Conservation (phyloP, 2,888 invertebrate genomes). For the Flabesymbios commensalis region DNA sequence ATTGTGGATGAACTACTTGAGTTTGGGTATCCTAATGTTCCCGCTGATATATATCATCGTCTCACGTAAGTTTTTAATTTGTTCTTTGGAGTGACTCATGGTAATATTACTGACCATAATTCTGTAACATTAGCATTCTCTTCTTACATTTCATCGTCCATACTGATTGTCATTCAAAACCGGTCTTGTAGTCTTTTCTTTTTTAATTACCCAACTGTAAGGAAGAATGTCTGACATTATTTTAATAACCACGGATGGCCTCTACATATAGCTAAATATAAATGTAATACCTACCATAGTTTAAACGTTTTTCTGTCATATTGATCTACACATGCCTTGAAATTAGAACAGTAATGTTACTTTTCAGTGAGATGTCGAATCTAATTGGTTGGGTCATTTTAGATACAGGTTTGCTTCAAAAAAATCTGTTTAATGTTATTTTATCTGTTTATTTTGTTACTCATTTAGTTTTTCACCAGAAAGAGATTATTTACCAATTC, state of each 20-base stretch:
- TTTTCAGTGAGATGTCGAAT: no score
- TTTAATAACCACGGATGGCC: no score
- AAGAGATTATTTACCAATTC: slow-evolving; percentile 74
- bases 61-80: not conserved
- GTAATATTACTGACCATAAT: no score
- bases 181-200: not conserved
- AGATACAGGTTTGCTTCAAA: no score
- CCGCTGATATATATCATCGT: slow-evolving; percentile 66
- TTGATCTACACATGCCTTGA: no score
- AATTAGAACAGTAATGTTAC: no score
- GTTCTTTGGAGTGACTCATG: no score
- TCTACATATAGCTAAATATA: no score
- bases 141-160: not conserved
- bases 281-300: no score
- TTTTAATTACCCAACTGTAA: not conserved
- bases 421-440: not conserved
- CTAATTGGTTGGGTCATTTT: no score
- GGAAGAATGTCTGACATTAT: not conserved
- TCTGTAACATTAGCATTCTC: not conserved
- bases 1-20: slow-evolving; percentile 76
- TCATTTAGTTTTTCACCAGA: slow-evolving; percentile 1
- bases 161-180: not conserved
- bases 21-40: slow-evolving; percentile 71
- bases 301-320: no score
- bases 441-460: not conserved